Conservation (phyloP, 1,140 invertebrate species). For the Tribolium castaneum region DNA sequence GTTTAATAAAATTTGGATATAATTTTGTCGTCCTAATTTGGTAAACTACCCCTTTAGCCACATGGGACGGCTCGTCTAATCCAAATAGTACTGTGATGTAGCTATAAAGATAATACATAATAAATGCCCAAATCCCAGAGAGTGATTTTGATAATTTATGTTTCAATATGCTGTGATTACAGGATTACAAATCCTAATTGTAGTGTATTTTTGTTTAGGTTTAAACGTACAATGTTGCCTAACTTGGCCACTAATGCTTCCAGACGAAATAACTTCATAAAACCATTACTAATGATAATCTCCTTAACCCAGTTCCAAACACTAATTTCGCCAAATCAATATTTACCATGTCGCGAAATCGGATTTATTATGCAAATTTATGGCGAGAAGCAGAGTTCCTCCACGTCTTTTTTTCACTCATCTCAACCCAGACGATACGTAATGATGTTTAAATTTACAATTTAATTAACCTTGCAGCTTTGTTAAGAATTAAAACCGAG, state of each 20-base stretch:
- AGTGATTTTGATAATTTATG: neutral
- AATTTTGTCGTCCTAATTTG: neutral
- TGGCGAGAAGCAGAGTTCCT: neutral
- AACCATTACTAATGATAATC: conserved; percentile 28
- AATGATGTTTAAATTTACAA: conserved; percentile 23
- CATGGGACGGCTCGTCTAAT: neutral
- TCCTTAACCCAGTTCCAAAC: conserved; percentile 11
- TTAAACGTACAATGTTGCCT: neutral
- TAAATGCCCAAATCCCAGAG: neutral
- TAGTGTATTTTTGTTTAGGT: neutral
- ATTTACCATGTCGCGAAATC: conserved; percentile 9
- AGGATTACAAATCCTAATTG: too few relatives aligned
- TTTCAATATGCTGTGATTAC: too few relatives aligned
- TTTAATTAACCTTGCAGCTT: conserved; percentile 9
- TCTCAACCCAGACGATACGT: too few relatives aligned
- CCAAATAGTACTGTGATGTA: neutral
- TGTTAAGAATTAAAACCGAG: neutral
- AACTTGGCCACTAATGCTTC: conserved; percentile 6
- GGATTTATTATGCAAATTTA: conserved; percentile 12
- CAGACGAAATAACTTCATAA: conserved; percentile 29
- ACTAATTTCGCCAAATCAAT: conserved; percentile 27
- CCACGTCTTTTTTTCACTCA: neutral
- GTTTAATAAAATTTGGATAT: neutral
- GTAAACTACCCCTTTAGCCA: neutral
- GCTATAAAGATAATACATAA: neutral